phyloP scores from a whole-genome alignment of 2,113 vertebrate genomes.

The Syngnathus scovelli region DNA sequence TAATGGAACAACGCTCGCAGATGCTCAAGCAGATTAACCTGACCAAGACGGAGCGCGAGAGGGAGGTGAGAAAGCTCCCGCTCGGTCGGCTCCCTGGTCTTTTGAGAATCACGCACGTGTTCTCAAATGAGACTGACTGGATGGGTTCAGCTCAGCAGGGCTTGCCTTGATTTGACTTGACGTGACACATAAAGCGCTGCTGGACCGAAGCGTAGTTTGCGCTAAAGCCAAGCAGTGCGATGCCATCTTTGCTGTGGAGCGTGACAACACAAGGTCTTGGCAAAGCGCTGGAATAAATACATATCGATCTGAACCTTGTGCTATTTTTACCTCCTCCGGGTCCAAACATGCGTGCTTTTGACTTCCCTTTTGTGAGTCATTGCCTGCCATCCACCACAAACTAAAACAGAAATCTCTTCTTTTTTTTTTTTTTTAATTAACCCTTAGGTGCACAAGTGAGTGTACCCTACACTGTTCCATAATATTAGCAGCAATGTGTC shows the following conservation, averaged over 20 bases:
- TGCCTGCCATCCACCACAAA: neutral
- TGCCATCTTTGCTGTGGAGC: conserved; percentile 24
- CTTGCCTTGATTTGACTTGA: conserved; percentile 16
- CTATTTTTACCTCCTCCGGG: neutral
- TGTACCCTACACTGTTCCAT: no score
- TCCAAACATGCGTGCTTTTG: neutral
- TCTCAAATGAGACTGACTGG: conserved; percentile 25
- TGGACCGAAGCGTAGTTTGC: conserved; percentile 28
- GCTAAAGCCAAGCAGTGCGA: conserved; percentile 33
- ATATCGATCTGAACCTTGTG: conserved; percentile 21
- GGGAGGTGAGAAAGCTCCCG: conserved; percentile 76
- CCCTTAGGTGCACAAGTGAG: no score
- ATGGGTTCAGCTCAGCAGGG: conserved; percentile 22
- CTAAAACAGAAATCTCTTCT: neutral
- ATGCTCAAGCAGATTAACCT: conserved; percentile 98
- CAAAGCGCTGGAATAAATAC: neutral
- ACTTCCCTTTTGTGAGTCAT: neutral
- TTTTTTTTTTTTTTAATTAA: neutral
- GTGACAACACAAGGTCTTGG: conserved; percentile 20
- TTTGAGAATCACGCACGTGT: neutral
- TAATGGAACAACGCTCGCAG: conserved; percentile 98
- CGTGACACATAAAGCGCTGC: conserved; percentile 36
- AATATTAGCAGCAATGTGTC: no score
- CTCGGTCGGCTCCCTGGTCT: neutral
- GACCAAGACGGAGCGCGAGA: conserved; percentile 92